Percentiles rank a stretch among this genome's conserved stretches.
Conservation (phyloP, 2,797 vertebrate species). For the Falco naumanni region DNA sequence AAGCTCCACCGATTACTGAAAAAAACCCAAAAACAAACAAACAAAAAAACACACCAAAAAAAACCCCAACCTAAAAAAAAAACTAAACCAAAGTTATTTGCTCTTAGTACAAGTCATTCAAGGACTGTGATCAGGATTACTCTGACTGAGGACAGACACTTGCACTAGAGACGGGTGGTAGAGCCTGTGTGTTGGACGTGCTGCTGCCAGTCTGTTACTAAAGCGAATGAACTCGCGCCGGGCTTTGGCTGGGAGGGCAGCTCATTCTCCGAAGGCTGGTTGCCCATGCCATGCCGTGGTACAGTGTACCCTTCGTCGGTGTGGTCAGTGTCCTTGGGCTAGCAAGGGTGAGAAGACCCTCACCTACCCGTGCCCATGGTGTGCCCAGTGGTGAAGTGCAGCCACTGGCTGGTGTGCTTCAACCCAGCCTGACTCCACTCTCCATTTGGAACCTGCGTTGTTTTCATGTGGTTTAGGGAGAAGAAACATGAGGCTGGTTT, state of each 20-base stretch:
- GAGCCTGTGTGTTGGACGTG: neutral
- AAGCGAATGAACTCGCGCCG: rapidly evolving
- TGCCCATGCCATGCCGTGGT: rapidly evolving
- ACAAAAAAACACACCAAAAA: neutral
- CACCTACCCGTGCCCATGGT: neutral
- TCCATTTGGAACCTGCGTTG: rapidly evolving
- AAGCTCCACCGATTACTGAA: neutral
- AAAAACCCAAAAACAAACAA: neutral
- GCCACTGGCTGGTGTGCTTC: rapidly evolving
- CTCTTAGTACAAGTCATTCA: neutral
- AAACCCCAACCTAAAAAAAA: rapidly evolving
- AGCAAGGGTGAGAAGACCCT: neutral
- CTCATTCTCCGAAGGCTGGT: rapidly evolving
- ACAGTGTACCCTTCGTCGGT: rapidly evolving
- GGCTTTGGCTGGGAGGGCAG: neutral
- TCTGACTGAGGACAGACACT: neutral
- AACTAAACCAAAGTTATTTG: neutral
- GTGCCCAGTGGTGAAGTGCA: rapidly evolving
- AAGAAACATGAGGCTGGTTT: neutral
- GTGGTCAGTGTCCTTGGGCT: neutral
- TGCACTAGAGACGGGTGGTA: rapidly evolving
- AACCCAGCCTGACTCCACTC: neutral
- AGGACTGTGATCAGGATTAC: neutral
- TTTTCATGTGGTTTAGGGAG: neutral
- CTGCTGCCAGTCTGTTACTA: neutral